Percentiles rank a stretch among this genome's conserved stretches.
phyloP scores from a whole-genome alignment of 1,140 invertebrate species.

The Carposina sasakii region DNA sequence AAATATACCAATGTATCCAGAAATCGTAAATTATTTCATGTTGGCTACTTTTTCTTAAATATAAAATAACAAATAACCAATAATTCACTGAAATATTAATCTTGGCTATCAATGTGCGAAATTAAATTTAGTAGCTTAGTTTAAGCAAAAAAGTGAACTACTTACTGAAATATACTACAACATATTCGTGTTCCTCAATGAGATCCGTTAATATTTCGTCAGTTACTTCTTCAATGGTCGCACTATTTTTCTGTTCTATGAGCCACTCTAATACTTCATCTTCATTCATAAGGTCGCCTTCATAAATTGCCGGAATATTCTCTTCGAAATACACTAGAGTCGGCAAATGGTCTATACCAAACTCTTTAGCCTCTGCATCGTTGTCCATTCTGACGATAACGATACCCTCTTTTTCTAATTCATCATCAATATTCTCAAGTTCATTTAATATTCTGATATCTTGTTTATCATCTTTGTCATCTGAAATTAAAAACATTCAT shows the following conservation, averaged over 20 bases:
- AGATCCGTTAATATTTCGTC: constrained; percentile 91
- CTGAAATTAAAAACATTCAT: constrained; percentile 73
- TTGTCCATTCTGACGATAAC: constrained; percentile 92
- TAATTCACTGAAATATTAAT: too few species aligned
- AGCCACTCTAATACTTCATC: constrained; percentile 94
- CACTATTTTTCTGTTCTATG: constrained; percentile 90
- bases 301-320: constrained; percentile 92
- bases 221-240: constrained; percentile 95
- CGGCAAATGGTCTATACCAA: constrained; percentile 91
- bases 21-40: too few species aligned
- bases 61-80: too few species aligned
- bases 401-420: constrained; percentile 91
- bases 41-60: too few species aligned
- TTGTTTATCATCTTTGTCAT: constrained; percentile 92
- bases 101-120: too few species aligned
- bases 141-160: too few species aligned
- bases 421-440: constrained; percentile 94
- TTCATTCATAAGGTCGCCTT: constrained; percentile 93
- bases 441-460: constrained; percentile 91
- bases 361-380: constrained; percentile 90
- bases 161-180: constrained; percentile 94
- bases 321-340: constrained; percentile 93
- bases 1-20: too few species aligned
- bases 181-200: constrained; percentile 93
- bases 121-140: too few species aligned